Conservation (phyloP, 2,888 invertebrate genomes). For the Ennomos fuscantarius region DNA sequence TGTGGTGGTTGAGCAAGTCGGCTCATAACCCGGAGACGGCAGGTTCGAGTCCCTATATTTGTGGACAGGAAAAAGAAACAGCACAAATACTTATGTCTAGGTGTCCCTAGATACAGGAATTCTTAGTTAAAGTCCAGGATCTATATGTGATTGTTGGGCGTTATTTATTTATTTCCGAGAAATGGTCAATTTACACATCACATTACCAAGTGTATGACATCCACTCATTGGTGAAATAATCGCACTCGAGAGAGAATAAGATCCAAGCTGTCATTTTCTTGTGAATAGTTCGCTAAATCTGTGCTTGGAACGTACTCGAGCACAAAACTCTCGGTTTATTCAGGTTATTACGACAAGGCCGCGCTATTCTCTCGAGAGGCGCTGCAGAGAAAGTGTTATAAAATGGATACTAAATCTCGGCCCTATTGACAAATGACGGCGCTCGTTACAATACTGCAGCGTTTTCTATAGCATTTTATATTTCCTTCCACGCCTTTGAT, state of each 20-base stretch:
- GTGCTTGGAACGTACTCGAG: constrained; percentile 44
- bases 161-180: no score
- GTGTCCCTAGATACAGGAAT: no score
- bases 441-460: constrained; percentile 69
- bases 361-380: constrained; percentile 47
- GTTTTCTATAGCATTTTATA: constrained; percentile 65
- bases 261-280: constrained; percentile 73
- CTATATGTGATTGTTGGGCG: no score
- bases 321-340: constrained; percentile 65
- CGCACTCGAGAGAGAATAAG: constrained; percentile 69
- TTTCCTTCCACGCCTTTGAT: constrained; percentile 56
- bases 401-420: constrained; percentile 65
- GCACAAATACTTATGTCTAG: no score
- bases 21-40: no score
- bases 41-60: no score
- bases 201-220: constrained; percentile 1
- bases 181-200: no score
- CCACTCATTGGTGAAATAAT: constrained; percentile 47
- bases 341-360: constrained; percentile 60
- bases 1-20: no score
- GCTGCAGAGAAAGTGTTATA: constrained; percentile 50
- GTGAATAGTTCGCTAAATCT: constrained; percentile 74
- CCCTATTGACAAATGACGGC: constrained; percentile 71
- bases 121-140: no score
- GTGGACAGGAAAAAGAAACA: no score